Evolutionary conservation across 2,888 invertebrate species (phyloP).

Genomic region (Oligia strigilis): DNA sequence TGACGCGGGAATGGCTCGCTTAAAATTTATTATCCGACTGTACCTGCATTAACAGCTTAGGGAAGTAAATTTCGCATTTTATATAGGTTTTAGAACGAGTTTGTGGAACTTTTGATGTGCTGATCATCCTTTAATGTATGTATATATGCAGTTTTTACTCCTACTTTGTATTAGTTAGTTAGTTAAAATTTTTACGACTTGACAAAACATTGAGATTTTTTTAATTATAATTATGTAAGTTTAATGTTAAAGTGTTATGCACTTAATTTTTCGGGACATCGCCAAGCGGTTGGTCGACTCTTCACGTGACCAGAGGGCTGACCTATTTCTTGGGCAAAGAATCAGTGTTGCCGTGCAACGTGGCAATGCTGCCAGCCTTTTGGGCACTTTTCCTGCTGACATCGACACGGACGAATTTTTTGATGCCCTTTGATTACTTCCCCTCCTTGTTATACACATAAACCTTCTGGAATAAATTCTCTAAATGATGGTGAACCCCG

Average conservation of each 20-base stretch:
- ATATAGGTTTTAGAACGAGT: conserved; percentile 39
- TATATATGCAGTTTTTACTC: neutral
- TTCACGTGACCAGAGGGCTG: neutral
- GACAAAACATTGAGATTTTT: no score
- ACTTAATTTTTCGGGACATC: neutral
- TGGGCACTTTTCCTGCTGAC: neutral
- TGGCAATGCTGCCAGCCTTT: neutral
- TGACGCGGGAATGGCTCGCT: conserved; percentile 54
- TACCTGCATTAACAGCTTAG: conserved; percentile 41
- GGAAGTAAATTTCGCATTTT: conserved; percentile 42
- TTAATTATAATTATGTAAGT: no score
- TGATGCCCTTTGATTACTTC: neutral
- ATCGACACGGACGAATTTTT: neutral
- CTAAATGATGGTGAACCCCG: neutral
- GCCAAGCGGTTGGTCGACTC: neutral
- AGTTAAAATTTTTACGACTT: no score
- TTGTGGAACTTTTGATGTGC: conserved; percentile 1
- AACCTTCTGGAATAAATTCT: no score
- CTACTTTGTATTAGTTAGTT: neutral
- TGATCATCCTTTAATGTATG: neutral
- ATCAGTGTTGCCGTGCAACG: neutral
- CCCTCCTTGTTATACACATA: neutral
- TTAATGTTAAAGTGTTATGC: no score
- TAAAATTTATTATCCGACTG: conserved; percentile 53
- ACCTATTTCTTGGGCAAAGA: neutral